These are phyloP conservation scores for Chaunax sp. DNA, from an alignment of 2,797 vertebrate species.

Conservation along the genomic window DNA sequence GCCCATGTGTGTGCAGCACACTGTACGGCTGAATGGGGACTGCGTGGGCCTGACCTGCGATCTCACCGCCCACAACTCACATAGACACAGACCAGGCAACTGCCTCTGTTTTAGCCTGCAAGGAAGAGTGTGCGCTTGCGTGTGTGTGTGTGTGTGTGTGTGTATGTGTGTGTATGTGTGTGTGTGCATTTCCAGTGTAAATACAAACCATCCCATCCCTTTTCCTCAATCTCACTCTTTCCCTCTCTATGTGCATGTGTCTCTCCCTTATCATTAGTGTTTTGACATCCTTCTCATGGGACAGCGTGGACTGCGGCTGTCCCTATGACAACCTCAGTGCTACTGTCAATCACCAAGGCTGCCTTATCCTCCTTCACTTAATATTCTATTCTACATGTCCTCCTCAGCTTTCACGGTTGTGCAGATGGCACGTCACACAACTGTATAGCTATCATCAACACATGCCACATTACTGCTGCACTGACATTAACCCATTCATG, in stretches of 20 bases:
- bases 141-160: conserved; percentile 20
- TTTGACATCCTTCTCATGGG: conserved; percentile 69
- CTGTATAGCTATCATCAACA: conserved; percentile 49
- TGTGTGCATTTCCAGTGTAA: conserved; percentile 38
- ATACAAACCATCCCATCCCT: conserved; percentile 47
- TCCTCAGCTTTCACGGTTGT: conserved; percentile 65
- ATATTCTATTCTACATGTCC: conserved; percentile 31
- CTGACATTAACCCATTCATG: conserved; percentile 43
- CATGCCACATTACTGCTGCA: conserved; percentile 24
- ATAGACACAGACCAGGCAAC: conserved; percentile 57
- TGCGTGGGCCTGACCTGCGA: conserved; percentile 85
- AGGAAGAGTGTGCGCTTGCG: conserved; percentile 33
- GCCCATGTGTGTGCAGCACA: conserved; percentile 66
- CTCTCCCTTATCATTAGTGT: conserved; percentile 63
- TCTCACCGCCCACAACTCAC: conserved; percentile 78
- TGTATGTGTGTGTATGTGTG: conserved; percentile 16
- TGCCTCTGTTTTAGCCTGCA: conserved; percentile 53
- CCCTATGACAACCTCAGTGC: conserved; percentile 77
- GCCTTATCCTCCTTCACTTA: conserved; percentile 56
- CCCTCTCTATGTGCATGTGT: conserved; percentile 30
- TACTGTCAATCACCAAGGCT: conserved; percentile 64
- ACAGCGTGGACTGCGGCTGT: conserved; percentile 67
- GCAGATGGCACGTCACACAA: conserved; percentile 59
- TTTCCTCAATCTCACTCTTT: conserved; percentile 23
- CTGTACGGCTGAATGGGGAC: conserved; percentile 79